Base-by-base conservation (phyloP, 2,888 invertebrate species). In the Chrysolina americana region DNA sequence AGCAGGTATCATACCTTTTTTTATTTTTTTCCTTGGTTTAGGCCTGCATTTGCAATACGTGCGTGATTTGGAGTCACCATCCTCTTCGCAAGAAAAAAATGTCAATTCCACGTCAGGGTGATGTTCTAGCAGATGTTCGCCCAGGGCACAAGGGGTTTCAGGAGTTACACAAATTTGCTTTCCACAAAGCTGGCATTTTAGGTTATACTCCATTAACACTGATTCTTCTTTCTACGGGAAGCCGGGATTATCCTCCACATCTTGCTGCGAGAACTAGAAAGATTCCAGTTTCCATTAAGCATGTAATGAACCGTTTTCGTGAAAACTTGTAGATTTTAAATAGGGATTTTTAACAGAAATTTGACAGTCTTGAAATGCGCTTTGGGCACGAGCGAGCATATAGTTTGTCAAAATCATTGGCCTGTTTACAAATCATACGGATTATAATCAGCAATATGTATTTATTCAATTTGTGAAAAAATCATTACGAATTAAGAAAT, bases 171-270 rank as follows among this genome's bases (percentile, higher is more conserved):
- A 47, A 41, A 86, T 76, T 74, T 81, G 79, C 64, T 85, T 83
- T 23, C 85, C 85, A 77, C 86, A 86, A 79, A 86, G 80, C 78
- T 82, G 82, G 76, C 86, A 86, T 79, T 73, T 75, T 64, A 81
- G 59, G 28, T 68, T 66, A 41, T 68, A 53, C 68, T 68, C 68
- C 68, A 68, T 68, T 41, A 68, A 68, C 36, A 70, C 64, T 65
- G 68, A 65, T 75, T 59, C n/a, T 59, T 36, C 17, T 59, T 8
- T 15, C 28, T 59, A n/a, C n/a, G 59, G 36, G 10, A 28, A 28
- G 23, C 36, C 36, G 28, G n/a, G 59, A 59, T 59, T 36, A 28
- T n/a, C n/a, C 2, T 59, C 59, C 28, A 36, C 59, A 59, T 59
- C 15, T 59, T 59, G 59, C 5, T n/a, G 15, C 36, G 36, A 28